These are phyloP conservation scores for Cyprinodon tularosa DNA, from an alignment of 2,113 vertebrate species.

Conservation along the genomic window DNA sequence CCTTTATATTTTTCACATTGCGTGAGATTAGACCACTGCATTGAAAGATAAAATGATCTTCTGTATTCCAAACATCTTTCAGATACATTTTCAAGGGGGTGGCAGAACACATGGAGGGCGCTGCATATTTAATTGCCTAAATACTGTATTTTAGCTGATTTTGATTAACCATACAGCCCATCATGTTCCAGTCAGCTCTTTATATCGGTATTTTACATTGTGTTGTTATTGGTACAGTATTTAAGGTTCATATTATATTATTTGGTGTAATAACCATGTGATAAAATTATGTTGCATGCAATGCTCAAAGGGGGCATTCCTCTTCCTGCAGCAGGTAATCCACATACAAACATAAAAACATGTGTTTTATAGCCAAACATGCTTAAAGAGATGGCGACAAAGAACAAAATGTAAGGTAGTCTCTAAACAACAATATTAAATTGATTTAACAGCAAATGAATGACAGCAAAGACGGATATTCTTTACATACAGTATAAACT, in stretches of 20 bases:
- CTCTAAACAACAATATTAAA: slow-evolving; percentile 24
- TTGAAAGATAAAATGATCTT: background rate
- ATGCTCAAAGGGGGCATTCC: slow-evolving; percentile 35
- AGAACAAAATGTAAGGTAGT: slow-evolving; percentile 29
- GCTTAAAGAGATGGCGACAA: slow-evolving; percentile 46
- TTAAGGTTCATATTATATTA: slow-evolving; percentile 19
- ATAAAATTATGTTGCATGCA: slow-evolving; percentile 45
- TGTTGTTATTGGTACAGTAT: slow-evolving; percentile 26
- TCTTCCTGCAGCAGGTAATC: slow-evolving; percentile 58
- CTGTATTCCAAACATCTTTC: background rate
- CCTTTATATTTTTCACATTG: background rate
- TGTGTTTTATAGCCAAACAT: slow-evolving; percentile 53
- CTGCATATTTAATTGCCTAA: background rate
- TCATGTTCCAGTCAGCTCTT: slow-evolving; percentile 38
- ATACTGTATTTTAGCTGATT: slow-evolving; percentile 9
- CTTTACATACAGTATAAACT: slow-evolving; percentile 31
- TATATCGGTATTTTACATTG: slow-evolving; percentile 8
- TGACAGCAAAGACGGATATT: slow-evolving; percentile 34
- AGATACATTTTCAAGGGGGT: background rate
- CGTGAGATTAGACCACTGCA: background rate
- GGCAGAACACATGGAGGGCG: background rate
- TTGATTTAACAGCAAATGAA: slow-evolving; percentile 32
- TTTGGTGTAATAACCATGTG: slow-evolving; percentile 24
- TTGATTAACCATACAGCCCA: slow-evolving; percentile 21
- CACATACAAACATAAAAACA: slow-evolving; percentile 54